Evolutionary conservation across 2,113 vertebrate species (phyloP).

Genomic region (Chaetodon auriga): DNA sequence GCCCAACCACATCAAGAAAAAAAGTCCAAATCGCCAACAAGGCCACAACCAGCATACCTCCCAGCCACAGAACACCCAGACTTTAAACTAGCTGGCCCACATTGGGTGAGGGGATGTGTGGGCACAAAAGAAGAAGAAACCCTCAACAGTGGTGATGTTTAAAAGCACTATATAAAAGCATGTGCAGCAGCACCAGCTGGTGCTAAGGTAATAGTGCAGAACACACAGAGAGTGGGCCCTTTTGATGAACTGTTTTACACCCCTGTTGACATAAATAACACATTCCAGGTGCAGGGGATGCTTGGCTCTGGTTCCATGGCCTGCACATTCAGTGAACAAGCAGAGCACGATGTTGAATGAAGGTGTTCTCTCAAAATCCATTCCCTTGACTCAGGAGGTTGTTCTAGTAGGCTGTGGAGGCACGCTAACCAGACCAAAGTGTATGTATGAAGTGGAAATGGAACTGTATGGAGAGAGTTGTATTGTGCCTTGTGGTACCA

Average conservation of each 20-base stretch:
- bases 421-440: slow-evolving; percentile 24
- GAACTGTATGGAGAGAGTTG: not conserved
- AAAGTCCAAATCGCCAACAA: no score
- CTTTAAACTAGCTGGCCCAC: slow-evolving; percentile 46
- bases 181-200: slow-evolving; percentile 6
- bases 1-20: slow-evolving; percentile 47
- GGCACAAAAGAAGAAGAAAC: slow-evolving; percentile 10
- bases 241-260: slow-evolving; percentile 53
- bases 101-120: slow-evolving; percentile 38
- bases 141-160: not conserved
- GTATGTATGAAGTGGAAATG: slow-evolving; percentile 15
- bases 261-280: slow-evolving; percentile 8
- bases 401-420: slow-evolving; percentile 45
- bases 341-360: not conserved
- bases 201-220: slow-evolving; percentile 19
- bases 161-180: not conserved
- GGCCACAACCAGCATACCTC: not conserved
- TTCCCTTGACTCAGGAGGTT: not conserved
- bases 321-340: slow-evolving; percentile 25
- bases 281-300: slow-evolving; percentile 13
- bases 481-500: slow-evolving; percentile 31
- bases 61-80: not conserved
- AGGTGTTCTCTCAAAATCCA: not conserved
- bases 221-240: not conserved
- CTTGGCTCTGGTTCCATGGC: slow-evolving; percentile 55